phyloP scores from a whole-genome alignment of 2,797 vertebrate species.

The Acridotheres tristis region DNA sequence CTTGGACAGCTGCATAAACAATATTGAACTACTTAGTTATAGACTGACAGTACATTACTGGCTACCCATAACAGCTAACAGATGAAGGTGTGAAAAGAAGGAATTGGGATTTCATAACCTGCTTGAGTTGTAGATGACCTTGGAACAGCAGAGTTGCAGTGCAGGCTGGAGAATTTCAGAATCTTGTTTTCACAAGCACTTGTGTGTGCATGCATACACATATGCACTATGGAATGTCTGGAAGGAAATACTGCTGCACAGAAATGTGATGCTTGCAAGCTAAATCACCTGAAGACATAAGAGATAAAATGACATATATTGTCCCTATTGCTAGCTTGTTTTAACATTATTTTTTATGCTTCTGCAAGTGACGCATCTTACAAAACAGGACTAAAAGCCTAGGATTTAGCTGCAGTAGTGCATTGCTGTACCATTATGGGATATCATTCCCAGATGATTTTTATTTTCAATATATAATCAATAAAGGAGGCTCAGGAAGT shows the following conservation, averaged over 20 bases:
- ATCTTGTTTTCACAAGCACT: neutral
- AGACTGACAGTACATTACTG: neutral
- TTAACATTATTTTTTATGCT: neutral
- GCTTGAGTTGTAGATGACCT: neutral
- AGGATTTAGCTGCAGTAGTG: neutral
- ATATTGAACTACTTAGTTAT: neutral
- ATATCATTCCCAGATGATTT: neutral
- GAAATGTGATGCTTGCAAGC: neutral
- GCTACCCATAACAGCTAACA: neutral
- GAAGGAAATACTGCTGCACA: neutral
- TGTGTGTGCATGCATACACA: accelerated
- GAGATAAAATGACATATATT: neutral
- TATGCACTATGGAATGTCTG: neutral
- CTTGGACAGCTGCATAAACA: neutral
- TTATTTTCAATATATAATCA: neutral
- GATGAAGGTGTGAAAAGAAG: neutral
- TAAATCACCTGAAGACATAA: neutral
- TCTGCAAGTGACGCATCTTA: neutral
- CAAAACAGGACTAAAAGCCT: neutral
- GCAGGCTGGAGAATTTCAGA: neutral
- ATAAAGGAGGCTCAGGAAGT: neutral
- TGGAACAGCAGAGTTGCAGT: neutral
- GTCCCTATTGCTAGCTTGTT: neutral
- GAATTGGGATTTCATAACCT: neutral
- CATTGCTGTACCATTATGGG: neutral